These are phyloP conservation scores for Mirounga angustirostris DNA, from an alignment of 2,113 vertebrate species.

Conservation along the genomic window DNA sequence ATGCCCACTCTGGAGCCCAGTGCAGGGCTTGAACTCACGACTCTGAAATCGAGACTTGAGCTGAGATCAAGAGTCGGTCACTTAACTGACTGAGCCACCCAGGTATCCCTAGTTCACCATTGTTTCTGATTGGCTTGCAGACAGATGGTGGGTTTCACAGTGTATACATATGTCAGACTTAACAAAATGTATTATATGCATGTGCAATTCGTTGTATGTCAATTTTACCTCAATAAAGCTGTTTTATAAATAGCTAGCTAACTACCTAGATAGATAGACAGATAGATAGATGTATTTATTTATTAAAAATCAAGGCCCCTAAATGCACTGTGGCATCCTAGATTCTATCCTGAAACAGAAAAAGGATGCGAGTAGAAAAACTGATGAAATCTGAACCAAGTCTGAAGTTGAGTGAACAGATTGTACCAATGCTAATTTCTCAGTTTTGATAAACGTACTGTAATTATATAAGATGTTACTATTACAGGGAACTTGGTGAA, in stretches of 20 bases:
- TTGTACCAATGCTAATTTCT: neutral
- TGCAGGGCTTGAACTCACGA: neutral
- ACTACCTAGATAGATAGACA: neutral
- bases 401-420: neutral
- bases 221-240: neutral
- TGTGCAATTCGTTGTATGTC: too few relatives aligned
- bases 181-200: neutral
- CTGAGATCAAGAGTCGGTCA: neutral
- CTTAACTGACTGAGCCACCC: neutral
- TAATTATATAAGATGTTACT: neutral
- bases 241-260: neutral
- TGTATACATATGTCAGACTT: neutral
- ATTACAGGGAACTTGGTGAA: neutral
- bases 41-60: neutral
- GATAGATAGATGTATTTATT: neutral
- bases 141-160: neutral
- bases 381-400: neutral
- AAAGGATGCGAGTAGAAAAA: neutral
- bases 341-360: neutral
- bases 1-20: neutral
- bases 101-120: neutral
- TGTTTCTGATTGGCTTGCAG: neutral
- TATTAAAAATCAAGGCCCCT: neutral
- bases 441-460: neutral
- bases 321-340: neutral